These are phyloP conservation scores for Fabriciana adippe DNA, from an alignment of 2,888 invertebrate genomes.

Conservation along the genomic window DNA sequence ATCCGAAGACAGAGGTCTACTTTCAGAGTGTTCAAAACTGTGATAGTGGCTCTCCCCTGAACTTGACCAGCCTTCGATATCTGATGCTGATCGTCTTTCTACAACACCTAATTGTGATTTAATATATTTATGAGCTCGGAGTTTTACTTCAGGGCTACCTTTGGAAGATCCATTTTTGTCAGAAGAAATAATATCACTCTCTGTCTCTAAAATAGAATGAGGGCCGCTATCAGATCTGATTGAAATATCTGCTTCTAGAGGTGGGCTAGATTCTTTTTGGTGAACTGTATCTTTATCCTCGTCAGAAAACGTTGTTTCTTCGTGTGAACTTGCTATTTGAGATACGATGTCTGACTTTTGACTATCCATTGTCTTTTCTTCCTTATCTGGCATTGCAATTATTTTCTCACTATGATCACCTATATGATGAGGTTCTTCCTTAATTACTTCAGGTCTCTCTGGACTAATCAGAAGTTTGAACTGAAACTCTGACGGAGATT, in stretches of 20 bases:
- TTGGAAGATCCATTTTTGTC: slow-evolving; percentile 75
- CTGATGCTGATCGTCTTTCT: slow-evolving; percentile 89
- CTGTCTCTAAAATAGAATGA: slow-evolving; percentile 78
- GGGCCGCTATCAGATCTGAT: slow-evolving; percentile 77
- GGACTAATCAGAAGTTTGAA: slow-evolving; percentile 84
- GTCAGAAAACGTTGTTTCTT: slow-evolving; percentile 78
- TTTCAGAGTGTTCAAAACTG: slow-evolving; percentile 91
- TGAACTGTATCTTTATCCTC: slow-evolving; percentile 77
- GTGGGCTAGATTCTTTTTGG: slow-evolving; percentile 70
- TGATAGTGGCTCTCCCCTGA: slow-evolving; percentile 95
- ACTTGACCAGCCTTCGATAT: slow-evolving; percentile 91
- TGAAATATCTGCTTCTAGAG: slow-evolving; percentile 70
- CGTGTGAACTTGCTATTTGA: slow-evolving; percentile 70
- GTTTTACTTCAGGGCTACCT: slow-evolving; percentile 73
- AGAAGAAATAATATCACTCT: slow-evolving; percentile 70
- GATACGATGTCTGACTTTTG: slow-evolving; percentile 71
- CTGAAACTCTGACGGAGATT: slow-evolving; percentile 88
- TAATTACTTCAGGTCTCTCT: slow-evolving; percentile 81
- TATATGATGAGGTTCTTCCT: slow-evolving; percentile 80
- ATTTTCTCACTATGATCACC: slow-evolving; percentile 64
- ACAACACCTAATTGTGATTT: slow-evolving; percentile 74
- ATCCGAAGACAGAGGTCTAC: slow-evolving; percentile 93
- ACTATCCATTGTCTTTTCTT: slow-evolving; percentile 55
- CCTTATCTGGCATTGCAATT: slow-evolving; percentile 46
- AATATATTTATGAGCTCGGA: slow-evolving; percentile 72